Base-by-base conservation (phyloP, 1,140 invertebrate genomes). In the Pissodes strobi region DNA sequence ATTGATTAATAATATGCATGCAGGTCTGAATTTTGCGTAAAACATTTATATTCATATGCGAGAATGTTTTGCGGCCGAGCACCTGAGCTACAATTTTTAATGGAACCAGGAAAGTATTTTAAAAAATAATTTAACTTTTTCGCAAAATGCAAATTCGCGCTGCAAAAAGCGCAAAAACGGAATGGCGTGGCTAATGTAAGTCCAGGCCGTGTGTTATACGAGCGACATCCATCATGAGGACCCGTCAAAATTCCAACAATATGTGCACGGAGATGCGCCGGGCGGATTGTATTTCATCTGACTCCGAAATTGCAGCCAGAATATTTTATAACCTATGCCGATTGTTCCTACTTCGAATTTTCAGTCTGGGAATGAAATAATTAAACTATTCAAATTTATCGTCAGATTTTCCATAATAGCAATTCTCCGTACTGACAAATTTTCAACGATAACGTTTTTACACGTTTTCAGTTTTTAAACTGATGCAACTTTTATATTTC, bases 191-290 rank as follows among this genome's bases (percentile, higher is more conserved):
- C 48, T 51, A 51, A 61, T 61, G 58, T 51, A 39, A 61, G 39
- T 27, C 41, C 43, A 23, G 30, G 21, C 41, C 17, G 46, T 27
- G 57, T 48, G 25, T 34, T 60, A 60, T 67, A 67, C 52, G 64
- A 60, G 59, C 66, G 60, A 67, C 66, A 64, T 68, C 37, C 61
- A 68, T 68, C 66, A 68, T 43, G 13, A 13, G 37, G 23, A 27
- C 61, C 66, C 64, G 66, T 68, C 66, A 68, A 68, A 68, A 68
- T 68, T 59, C 66, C 45, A 64, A 68, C 66, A 68, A 68, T 68
- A 64, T 64, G 66, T 53, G 61, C 49, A 58, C 46, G 30, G 58
- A 25, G 38, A 63, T 60, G 46, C 46, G 55, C 43, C 43, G 15
- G 55, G 23, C 37, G 13, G 52, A 57, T 67, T 67, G 65, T 67